Percentiles rank a stretch among this genome's conserved stretches.
These are phyloP conservation scores for Cylloceria caligata DNA, from an alignment of 2,888 invertebrate species.

Conservation along the genomic window DNA sequence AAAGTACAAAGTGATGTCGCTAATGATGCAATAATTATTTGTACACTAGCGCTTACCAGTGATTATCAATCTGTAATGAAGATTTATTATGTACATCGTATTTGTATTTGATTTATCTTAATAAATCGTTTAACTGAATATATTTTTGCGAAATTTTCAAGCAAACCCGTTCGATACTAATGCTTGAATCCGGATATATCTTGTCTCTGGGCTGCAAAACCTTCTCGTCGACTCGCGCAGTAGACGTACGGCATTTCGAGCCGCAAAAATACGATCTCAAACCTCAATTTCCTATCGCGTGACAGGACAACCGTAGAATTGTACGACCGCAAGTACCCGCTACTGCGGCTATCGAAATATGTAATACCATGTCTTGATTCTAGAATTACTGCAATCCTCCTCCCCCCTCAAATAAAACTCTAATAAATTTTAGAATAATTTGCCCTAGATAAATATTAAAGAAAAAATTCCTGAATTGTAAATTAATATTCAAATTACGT, in stretches of 20 bases:
- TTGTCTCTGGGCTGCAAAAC: constrained; percentile 28
- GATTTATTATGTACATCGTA: too few species aligned
- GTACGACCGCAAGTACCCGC: constrained; percentile 73
- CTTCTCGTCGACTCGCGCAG: constrained; percentile 12
- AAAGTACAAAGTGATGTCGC: too few species aligned
- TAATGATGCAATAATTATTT: too few species aligned
- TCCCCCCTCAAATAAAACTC: neutral
- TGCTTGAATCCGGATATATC: constrained; percentile 12
- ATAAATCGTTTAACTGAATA: neutral
- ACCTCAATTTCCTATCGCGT: constrained; percentile 80
- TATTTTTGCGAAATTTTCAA: neutral
- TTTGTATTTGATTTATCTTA: neutral
- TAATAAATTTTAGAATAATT: neutral
- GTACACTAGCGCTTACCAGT: too few species aligned
- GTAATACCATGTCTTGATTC: constrained; percentile 71
- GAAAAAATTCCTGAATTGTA: neutral
- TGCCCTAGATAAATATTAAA: neutral
- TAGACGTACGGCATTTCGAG: constrained; percentile 27
- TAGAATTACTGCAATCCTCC: constrained; percentile 42
- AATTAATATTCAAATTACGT: too few species aligned
- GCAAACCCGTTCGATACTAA: neutral
- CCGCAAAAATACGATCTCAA: constrained; percentile 74
- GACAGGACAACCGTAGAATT: constrained; percentile 69
- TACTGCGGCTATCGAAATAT: constrained; percentile 76
- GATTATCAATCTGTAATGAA: too few species aligned